phyloP scores from a whole-genome alignment of 2,113 vertebrate genomes.

The Platycercus adscitus region DNA sequence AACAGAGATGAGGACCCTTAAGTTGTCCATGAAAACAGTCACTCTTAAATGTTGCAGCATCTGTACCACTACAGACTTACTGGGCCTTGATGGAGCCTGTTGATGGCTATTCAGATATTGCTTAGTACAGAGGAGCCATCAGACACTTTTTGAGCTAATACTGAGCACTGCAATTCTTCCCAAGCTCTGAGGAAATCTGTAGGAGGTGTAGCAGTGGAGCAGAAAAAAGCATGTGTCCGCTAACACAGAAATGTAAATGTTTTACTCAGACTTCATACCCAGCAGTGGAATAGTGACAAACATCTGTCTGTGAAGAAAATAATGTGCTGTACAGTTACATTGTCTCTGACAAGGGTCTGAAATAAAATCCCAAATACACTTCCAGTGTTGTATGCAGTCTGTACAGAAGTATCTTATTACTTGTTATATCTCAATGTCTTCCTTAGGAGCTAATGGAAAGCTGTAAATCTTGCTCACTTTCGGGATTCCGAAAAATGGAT shows the following conservation, averaged over 20 bases:
- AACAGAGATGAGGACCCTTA: background rate
- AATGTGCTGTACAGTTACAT: background rate
- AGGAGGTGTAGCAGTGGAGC: rapidly evolving
- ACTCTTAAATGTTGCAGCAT: background rate
- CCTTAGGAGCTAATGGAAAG: background rate
- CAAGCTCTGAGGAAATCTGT: background rate
- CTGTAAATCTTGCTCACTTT: background rate
- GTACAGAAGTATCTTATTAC: background rate
- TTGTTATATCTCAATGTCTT: background rate
- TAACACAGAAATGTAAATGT: background rate
- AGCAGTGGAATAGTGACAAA: background rate
- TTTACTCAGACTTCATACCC: background rate
- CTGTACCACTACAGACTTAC: background rate
- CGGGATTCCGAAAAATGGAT: background rate
- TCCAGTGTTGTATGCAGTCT: background rate
- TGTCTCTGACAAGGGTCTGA: background rate
- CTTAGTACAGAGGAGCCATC: background rate
- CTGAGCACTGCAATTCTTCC: background rate
- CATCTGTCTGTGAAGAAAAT: background rate
- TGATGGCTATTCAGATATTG: background rate
- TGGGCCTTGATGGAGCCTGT: background rate
- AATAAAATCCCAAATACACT: background rate
- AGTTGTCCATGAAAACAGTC: background rate
- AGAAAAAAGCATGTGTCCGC: background rate
- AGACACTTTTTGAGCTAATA: background rate